Conservation (phyloP, 2,888 invertebrate species). For the Nephrotoma appendiculata region DNA sequence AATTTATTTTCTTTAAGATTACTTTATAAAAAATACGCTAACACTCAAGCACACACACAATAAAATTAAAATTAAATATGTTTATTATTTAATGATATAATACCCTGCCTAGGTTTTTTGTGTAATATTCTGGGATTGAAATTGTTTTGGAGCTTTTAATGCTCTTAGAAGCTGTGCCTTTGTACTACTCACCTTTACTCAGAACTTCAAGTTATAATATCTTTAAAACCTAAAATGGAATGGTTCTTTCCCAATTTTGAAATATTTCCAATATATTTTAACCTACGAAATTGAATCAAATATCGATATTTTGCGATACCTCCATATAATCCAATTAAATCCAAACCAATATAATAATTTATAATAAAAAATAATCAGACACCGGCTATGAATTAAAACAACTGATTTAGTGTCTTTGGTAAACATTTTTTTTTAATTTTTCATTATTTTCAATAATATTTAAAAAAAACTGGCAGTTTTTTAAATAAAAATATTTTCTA, state of each 20-base stretch:
- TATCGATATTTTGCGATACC: background rate
- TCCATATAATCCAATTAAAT: background rate
- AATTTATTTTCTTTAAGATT: too few species aligned
- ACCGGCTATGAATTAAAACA: background rate
- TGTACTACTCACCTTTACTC: background rate
- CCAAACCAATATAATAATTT: background rate
- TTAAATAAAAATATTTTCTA: background rate
- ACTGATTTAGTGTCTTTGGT: background rate
- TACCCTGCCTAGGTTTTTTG: too few species aligned
- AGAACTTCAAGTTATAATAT: background rate
- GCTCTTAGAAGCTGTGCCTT: too few species aligned
- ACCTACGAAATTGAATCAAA: background rate
- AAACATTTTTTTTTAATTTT: background rate
- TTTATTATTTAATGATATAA: too few species aligned
- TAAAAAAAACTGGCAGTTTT: background rate
- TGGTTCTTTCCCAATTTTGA: background rate
- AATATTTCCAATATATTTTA: background rate
- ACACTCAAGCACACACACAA: too few species aligned
- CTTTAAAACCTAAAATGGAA: background rate
- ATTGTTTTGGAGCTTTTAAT: too few species aligned
- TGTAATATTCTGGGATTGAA: too few species aligned
- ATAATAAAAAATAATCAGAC: background rate
- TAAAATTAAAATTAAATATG: too few species aligned
- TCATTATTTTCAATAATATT: background rate
- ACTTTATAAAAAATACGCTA: too few species aligned